Conservation (phyloP, 2,888 invertebrate genomes). For the Parapristionchus giblindavisi region DNA sequence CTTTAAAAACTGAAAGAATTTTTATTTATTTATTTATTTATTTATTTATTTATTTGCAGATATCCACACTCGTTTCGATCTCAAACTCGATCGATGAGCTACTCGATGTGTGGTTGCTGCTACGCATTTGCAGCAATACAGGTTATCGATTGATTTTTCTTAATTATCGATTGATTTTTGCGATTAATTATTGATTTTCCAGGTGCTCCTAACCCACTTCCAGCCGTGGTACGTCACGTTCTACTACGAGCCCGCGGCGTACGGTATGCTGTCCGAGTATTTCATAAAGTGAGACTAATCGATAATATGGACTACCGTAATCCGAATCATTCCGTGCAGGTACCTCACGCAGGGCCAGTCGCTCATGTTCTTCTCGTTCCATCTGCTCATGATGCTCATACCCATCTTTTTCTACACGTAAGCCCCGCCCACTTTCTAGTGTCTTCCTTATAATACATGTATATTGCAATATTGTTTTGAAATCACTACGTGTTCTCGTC, state of each 20-base stretch:
- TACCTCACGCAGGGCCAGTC: conserved; percentile 47
- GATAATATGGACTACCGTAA: not conserved
- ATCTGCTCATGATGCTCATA: conserved; percentile 61
- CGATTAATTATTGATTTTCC: too few species aligned
- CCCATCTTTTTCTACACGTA: conserved; percentile 64
- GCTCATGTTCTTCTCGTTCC: conserved; percentile 57
- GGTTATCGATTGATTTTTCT: too few species aligned
- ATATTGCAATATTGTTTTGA: too few species aligned
- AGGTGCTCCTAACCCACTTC: conserved; percentile 66
- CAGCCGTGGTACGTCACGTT: conserved; percentile 67
- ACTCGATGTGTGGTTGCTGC: conserved; percentile 57
- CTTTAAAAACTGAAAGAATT: too few species aligned
- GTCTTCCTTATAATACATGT: too few species aligned
- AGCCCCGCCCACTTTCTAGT: too few species aligned
- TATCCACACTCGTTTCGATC: conserved; percentile 57
- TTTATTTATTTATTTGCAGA: too few species aligned
- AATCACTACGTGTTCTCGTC: too few species aligned
- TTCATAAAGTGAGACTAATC: conserved; percentile 47
- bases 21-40: too few species aligned
- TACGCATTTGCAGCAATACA: conserved; percentile 61
- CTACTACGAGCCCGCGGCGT: conserved; percentile 65
- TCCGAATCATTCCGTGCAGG: not conserved
- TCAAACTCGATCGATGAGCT: conserved; percentile 53
- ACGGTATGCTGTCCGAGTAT: conserved; percentile 65
- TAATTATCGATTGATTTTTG: too few species aligned